These are phyloP conservation scores for Nanorana parkeri DNA, from an alignment of 2,113 vertebrate genomes.

Conservation along the genomic window DNA sequence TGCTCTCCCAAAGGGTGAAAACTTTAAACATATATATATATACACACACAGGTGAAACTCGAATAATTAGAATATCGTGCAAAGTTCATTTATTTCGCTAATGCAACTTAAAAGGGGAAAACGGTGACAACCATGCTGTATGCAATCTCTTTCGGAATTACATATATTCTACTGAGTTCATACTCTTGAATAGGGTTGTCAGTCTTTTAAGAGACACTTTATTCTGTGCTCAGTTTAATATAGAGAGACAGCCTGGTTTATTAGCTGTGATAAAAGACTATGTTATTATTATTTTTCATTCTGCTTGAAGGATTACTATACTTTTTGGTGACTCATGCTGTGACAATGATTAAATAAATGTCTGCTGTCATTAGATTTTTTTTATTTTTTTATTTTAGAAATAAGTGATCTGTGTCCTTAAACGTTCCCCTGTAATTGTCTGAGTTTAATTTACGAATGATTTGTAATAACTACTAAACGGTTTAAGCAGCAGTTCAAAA, in stretches of 20 bases:
- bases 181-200: no score
- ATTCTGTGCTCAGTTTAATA: no score
- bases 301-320: background rate
- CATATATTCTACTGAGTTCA: no score
- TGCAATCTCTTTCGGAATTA: no score
- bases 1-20: no score
- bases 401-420: conserved; percentile 33
- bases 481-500: background rate
- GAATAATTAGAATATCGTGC: no score
- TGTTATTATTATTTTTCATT: conserved; percentile 17
- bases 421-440: conserved; percentile 16
- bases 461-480: conserved; percentile 7
- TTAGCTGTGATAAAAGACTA: background rate
- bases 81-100: no score
- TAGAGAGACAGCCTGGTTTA: background rate
- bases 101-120: no score
- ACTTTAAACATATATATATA: no score
- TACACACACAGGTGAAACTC: no score
- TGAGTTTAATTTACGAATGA: background rate
- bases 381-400: background rate
- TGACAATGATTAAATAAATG: conserved; percentile 30
- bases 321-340: conserved; percentile 1
- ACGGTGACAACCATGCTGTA: no score
- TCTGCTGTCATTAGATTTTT: conserved; percentile 34
- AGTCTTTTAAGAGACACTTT: no score